Evolutionary conservation across 2,888 invertebrate genomes (phyloP).

Genomic region (Meta bourneti): DNA sequence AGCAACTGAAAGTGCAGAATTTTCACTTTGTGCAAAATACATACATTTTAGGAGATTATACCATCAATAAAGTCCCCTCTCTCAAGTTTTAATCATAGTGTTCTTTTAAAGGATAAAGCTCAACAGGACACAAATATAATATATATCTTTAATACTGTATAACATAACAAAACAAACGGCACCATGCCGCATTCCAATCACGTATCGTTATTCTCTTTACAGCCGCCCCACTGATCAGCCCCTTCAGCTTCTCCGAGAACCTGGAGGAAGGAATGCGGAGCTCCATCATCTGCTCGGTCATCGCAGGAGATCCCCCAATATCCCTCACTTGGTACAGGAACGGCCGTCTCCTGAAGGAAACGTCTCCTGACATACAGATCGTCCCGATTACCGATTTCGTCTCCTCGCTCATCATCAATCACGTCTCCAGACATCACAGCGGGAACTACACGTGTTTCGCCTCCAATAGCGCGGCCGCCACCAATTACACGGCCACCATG

Average conservation of each 20-base stretch:
- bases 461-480: slow-evolving; percentile 78
- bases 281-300: slow-evolving; percentile 78
- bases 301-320: slow-evolving; percentile 80
- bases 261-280: slow-evolving; percentile 78
- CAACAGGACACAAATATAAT: no score
- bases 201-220: slow-evolving; percentile 10
- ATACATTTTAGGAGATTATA: no score
- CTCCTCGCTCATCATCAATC: slow-evolving; percentile 80
- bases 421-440: slow-evolving; percentile 80
- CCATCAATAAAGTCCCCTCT: no score
- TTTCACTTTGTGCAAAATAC: no score
- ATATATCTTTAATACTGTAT: no score
- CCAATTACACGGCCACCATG: slow-evolving; percentile 79
- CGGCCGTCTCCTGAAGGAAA: slow-evolving; percentile 79
- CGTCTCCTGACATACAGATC: slow-evolving; percentile 75
- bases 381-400: slow-evolving; percentile 78
- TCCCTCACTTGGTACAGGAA: slow-evolving; percentile 81
- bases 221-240: slow-evolving; percentile 78
- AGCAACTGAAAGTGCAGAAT: no score
- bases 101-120: no score
- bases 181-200: no score
- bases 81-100: no score
- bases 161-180: no score
- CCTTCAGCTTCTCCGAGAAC: slow-evolving; percentile 77
- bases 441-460: slow-evolving; percentile 82